A percentile compares a stretch with the other conserved stretches of the same genome.
Evolutionary conservation across 2,888 invertebrate species (phyloP).

Genomic region (Cynaeus angustus): DNA sequence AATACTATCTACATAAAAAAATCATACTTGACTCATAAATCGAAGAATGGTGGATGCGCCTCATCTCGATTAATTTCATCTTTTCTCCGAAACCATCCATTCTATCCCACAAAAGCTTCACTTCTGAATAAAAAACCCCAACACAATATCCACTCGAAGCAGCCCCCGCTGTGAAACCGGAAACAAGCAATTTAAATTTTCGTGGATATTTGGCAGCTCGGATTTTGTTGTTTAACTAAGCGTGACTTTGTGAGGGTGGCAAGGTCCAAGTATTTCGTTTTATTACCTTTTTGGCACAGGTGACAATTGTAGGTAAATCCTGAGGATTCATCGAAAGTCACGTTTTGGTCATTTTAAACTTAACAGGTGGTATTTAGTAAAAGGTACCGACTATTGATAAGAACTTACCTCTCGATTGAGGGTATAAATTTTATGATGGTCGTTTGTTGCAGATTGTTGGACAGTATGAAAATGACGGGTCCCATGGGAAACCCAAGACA

Average conservation of each 20-base stretch:
- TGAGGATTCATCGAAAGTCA: slow-evolving; percentile 67
- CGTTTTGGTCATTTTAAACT: slow-evolving; percentile 66
- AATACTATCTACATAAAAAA: too few species aligned
- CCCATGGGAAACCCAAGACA: slow-evolving; percentile 73
- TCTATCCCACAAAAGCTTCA: background rate
- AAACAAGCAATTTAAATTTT: slow-evolving; percentile 40
- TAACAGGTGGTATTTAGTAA: slow-evolving; percentile 51
- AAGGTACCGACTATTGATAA: slow-evolving; percentile 28
- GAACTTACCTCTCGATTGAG: slow-evolving; percentile 14
- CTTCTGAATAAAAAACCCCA: slow-evolving; percentile 24
- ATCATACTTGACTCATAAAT: too few species aligned
- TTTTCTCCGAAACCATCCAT: background rate
- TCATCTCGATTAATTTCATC: too few species aligned
- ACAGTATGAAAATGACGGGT: slow-evolving; percentile 87
- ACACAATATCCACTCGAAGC: slow-evolving; percentile 40
- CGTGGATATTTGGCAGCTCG: slow-evolving; percentile 31
- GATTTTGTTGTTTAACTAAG: slow-evolving; percentile 46
- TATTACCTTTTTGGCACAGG: slow-evolving; percentile 58
- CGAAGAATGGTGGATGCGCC: too few species aligned
- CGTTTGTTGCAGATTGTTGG: slow-evolving; percentile 80
- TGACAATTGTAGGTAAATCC: slow-evolving; percentile 68
- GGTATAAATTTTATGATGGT: slow-evolving; percentile 23
- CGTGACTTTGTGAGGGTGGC: slow-evolving; percentile 50
- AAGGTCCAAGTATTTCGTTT: slow-evolving; percentile 54
- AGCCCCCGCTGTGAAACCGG: slow-evolving; percentile 32